Evolutionary conservation across 2,888 invertebrate species (phyloP).

Genomic region (Nemotelus nigrinus): DNA sequence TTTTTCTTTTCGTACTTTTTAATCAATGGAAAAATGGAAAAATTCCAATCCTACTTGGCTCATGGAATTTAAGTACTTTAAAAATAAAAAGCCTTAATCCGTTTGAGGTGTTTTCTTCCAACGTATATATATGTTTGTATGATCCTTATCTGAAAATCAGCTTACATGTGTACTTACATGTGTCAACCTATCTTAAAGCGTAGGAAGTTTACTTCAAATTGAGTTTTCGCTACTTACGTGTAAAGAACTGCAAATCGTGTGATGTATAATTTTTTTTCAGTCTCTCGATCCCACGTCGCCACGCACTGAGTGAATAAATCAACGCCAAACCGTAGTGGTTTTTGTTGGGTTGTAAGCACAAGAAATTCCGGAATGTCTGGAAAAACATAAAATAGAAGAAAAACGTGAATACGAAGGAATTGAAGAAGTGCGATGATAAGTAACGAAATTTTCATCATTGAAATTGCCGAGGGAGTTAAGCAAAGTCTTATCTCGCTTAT

Average conservation of each 20-base stretch:
- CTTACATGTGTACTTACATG: no score
- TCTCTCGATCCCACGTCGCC: constrained; percentile 75
- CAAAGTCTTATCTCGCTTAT: no score
- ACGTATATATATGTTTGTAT: no score
- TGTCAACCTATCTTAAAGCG: no score
- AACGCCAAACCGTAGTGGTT: constrained; percentile 66
- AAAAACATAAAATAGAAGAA: constrained; percentile 51
- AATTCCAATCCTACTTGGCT: no score
- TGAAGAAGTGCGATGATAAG: not conserved
- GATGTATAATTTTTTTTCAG: constrained; percentile 76
- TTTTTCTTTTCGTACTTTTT: no score
- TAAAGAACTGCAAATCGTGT: constrained; percentile 79
- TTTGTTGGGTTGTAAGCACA: constrained; percentile 67
- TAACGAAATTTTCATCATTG: not conserved
- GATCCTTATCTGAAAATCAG: no score
- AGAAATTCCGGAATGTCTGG: constrained; percentile 82
- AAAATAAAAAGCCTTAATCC: no score
- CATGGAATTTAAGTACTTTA: no score
- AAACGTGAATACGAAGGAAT: constrained; percentile 41
- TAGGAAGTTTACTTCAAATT: no score
- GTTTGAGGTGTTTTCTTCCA: no score
- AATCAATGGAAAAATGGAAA: no score
- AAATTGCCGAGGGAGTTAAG: not conserved
- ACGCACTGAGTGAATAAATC: constrained; percentile 77
- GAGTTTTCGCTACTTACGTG: constrained; percentile 66